Evolutionary conservation across 2,888 invertebrate genomes (phyloP).

Genomic region (Cotesia congregata): DNA sequence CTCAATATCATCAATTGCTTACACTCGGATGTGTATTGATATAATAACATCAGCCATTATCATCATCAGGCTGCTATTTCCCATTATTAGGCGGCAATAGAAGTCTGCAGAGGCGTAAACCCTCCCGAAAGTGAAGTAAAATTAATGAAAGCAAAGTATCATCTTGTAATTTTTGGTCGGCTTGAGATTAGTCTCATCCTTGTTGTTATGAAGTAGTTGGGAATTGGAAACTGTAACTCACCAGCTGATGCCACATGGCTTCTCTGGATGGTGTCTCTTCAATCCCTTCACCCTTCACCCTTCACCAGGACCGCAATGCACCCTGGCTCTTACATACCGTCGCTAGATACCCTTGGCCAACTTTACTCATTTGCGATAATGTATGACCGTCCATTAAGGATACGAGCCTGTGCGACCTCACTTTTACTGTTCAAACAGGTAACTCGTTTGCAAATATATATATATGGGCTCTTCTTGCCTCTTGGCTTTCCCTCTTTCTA

Average conservation of each 20-base stretch:
- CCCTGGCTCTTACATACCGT: conserved; percentile 14
- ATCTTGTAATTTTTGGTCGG: conserved; percentile 41
- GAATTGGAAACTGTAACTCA: conserved; percentile 60
- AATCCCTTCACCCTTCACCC: conserved; percentile 14
- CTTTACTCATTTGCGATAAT: conserved; percentile 69
- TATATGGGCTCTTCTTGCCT: conserved; percentile 12
- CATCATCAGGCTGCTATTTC: not conserved
- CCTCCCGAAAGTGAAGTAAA: too few relatives aligned
- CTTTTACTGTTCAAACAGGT: conserved; percentile 33
- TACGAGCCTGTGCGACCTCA: conserved; percentile 43
- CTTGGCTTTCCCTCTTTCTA: conserved; percentile 6
- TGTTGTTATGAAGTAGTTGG: conserved; percentile 62
- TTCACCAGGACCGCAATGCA: conserved; percentile 16
- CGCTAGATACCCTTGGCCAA: conserved; percentile 50
- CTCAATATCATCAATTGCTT: not conserved
- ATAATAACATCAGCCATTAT: not conserved
- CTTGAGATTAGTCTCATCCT: conserved; percentile 53
- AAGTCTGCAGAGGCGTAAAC: too few relatives aligned
- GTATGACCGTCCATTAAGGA: conserved; percentile 66
- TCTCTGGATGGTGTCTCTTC: conserved; percentile 41
- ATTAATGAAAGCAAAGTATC: conserved; percentile 14
- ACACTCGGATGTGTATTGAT: conserved; percentile 14
- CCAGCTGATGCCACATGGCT: conserved; percentile 66
- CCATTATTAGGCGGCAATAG: not conserved
- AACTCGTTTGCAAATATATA: conserved; percentile 32